A percentile compares a stretch with the other conserved stretches of the same genome.
Conservation (phyloP, 2,113 vertebrate genomes). For the Sinosuthora webbiana region DNA sequence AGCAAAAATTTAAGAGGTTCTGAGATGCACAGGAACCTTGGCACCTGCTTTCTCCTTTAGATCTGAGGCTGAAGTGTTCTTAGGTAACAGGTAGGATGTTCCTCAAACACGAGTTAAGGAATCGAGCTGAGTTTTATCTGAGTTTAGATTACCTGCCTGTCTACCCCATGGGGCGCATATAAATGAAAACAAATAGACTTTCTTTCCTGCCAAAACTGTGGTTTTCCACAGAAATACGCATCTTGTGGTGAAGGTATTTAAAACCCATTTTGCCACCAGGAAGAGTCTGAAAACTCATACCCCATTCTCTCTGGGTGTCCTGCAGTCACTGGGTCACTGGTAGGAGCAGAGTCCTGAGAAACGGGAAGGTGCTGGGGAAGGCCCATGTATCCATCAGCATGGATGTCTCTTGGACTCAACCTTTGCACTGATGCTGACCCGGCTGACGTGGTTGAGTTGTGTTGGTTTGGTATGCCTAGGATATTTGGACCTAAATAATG, state of each 20-base stretch:
- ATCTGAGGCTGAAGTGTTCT: background rate
- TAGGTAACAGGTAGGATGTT: background rate
- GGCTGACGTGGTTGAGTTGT: rapidly evolving
- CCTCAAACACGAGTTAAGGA: background rate
- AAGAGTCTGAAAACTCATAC: background rate
- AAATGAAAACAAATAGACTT: background rate
- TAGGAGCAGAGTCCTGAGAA: rapidly evolving
- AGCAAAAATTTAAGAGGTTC: background rate
- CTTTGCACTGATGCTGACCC: background rate
- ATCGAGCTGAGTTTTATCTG: background rate
- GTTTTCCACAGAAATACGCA: background rate
- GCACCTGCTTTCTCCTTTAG: background rate
- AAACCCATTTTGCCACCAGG: background rate
- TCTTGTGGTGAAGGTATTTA: background rate
- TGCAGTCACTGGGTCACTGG: rapidly evolving
- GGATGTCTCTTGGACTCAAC: background rate
- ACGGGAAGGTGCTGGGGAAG: rapidly evolving
- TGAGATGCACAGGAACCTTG: background rate
- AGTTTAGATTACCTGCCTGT: background rate
- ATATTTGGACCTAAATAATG: rapidly evolving
- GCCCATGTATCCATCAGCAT: rapidly evolving
- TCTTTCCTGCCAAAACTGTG: background rate
- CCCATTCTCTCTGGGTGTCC: background rate
- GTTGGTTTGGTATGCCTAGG: background rate
- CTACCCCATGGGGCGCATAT: background rate